Evolutionary conservation across 2,888 invertebrate species (phyloP), one percentile per base, ranked within the genome.

Genomic region (Tenthredo scrophulariae): DNA sequence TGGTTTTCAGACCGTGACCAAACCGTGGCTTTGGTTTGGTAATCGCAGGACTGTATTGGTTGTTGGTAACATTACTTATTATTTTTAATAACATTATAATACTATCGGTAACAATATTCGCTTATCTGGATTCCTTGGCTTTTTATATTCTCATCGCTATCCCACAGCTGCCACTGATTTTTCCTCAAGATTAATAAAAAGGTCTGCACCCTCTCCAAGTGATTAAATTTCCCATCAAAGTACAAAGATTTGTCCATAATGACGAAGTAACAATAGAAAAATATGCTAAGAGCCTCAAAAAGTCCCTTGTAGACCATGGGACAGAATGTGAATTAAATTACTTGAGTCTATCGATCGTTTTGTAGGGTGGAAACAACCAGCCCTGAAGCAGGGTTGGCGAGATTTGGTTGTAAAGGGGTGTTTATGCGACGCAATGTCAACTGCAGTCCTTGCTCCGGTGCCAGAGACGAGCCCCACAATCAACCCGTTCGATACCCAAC

Each of bases 341-440:
- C 62, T 15, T 33, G 58, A 62, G 62, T 80, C 62, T 80, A 80
- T 80, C 80, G 80, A 80, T 80, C 80, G 80, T 58, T 58, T 37
- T 33, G 58, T 37, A 54, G 37, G 80, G 80, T 58, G 62, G 84
- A 62, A 75, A 54, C 84, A 84, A 85, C 85, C 50, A 46, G 77
- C 46, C 70, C 65, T 43, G 77, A 84, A 84, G 62, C 85, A 84
- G 82, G 84, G 37, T 46, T 18, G 77, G 75, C 37, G 67, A 84
- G 46, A 84, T 40, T 85, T 75, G 74, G 58, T 77, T 77, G 77
- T 77, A 62, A 50, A 80, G 62, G 62, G 80, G 80, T 62, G 80
- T 80, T 58, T 86, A 75, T 85, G 74, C 85, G 50, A 80, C 75
- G 75, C 85, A 74, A 85, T 70, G 85, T 85, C 87, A 87, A 82